Percentiles rank a stretch among this genome's conserved stretches.
Conservation (phyloP, 1,140 invertebrate genomes). For the Drosophila cardini region DNA sequence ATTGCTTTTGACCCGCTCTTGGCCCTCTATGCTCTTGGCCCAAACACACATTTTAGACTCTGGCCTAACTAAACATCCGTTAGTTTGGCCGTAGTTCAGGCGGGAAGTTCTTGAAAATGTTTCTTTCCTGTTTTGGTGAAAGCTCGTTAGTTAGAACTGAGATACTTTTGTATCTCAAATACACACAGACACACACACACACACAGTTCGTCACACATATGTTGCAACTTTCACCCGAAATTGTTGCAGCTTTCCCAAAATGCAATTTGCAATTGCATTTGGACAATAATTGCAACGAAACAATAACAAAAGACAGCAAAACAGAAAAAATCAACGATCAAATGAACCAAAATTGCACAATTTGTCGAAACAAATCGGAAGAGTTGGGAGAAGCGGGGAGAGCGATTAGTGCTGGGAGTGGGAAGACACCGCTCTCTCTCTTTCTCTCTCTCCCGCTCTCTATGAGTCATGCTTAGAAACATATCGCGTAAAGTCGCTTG, state of each 20-base stretch:
- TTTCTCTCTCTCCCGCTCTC: too few species aligned
- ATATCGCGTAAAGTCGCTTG: slow-evolving; percentile 14
- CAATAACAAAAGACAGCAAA: slow-evolving; percentile 43
- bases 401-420: background rate
- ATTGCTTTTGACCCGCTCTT: slow-evolving; percentile 73
- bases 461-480: slow-evolving; percentile 65
- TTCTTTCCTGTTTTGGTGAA: slow-evolving; percentile 76
- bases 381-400: background rate
- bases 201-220: slow-evolving; percentile 34
- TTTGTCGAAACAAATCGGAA: slow-evolving; percentile 61
- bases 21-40: slow-evolving; percentile 10
- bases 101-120: slow-evolving; percentile 62
- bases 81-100: slow-evolving; percentile 40
- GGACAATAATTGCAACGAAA: slow-evolving; percentile 73
- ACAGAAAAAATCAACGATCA: slow-evolving; percentile 24
- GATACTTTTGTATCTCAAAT: slow-evolving; percentile 31
- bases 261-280: slow-evolving; percentile 80
- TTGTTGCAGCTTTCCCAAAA: slow-evolving; percentile 60
- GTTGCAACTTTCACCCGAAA: slow-evolving; percentile 66
- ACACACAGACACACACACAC: background rate
- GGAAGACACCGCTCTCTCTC: too few species aligned
- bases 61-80: slow-evolving; percentile 56
- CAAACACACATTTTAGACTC: slow-evolving; percentile 33
- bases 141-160: slow-evolving; percentile 73
- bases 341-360: slow-evolving; percentile 69